phyloP scores from a whole-genome alignment of 2,113 vertebrate species.

The Festucalex cinctus region DNA sequence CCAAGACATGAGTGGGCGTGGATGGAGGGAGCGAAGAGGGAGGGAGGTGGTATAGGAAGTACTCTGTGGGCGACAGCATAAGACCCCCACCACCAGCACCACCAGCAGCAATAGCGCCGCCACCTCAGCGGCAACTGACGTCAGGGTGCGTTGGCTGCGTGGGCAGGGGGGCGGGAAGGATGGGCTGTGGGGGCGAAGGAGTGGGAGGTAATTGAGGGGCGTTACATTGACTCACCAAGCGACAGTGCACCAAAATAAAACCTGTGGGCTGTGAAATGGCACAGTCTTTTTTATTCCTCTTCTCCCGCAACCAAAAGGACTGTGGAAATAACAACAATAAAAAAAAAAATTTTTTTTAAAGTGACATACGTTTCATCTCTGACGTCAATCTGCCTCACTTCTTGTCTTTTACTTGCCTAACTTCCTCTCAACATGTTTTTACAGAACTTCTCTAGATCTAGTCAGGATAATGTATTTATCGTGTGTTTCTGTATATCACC shows the following conservation, averaged over 20 bases:
- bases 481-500: neutral
- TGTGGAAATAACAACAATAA: conserved; percentile 47
- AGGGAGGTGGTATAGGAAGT: conserved; percentile 62
- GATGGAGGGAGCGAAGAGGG: conserved; percentile 31
- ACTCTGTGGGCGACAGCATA: conserved; percentile 69
- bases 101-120: conserved; percentile 4
- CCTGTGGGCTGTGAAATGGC: conserved; percentile 74
- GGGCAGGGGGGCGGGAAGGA: conserved; percentile 72
- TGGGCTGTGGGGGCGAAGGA: conserved; percentile 71
- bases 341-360: conserved; percentile 38
- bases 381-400: conserved; percentile 54
- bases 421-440: conserved; percentile 23
- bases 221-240: conserved; percentile 80
- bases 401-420: conserved; percentile 26
- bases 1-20: conserved; percentile 58
- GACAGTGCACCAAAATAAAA: conserved; percentile 77
- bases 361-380: conserved; percentile 63
- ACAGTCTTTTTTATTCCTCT: conserved; percentile 67
- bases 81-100: conserved; percentile 52
- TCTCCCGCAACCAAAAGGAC: conserved; percentile 54
- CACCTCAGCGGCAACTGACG: conserved; percentile 73
- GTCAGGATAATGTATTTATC: conserved; percentile 1
- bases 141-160: conserved; percentile 77
- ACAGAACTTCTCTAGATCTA: neutral
- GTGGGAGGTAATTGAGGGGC: conserved; percentile 80